These are phyloP conservation scores for Coleophora flavipennella DNA, from an alignment of 2,888 invertebrate species.

Conservation along the genomic window DNA sequence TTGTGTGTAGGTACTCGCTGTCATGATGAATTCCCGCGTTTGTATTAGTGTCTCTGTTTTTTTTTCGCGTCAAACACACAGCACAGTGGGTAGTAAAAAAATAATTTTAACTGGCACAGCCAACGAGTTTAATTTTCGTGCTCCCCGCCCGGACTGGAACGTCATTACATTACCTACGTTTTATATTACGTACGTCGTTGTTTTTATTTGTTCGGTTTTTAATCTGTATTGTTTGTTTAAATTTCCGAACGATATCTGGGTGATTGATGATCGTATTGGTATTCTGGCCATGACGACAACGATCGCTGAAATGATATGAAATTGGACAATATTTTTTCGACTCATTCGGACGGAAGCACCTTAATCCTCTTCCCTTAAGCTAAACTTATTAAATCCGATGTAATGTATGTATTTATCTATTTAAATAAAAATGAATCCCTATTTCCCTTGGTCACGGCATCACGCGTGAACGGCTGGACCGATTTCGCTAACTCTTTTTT, in stretches of 20 bases:
- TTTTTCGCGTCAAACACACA: constrained; percentile 46
- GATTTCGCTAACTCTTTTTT: too few relatives aligned
- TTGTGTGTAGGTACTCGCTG: constrained; percentile 51
- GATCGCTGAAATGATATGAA: too few relatives aligned
- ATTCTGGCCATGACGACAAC: background rate
- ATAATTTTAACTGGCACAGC: constrained; percentile 71
- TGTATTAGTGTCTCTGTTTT: constrained; percentile 62
- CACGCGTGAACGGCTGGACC: too few relatives aligned
- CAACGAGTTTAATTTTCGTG: constrained; percentile 69
- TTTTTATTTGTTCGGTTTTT: constrained; percentile 52
- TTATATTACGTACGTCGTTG: constrained; percentile 63
- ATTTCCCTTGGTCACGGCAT: too few relatives aligned
- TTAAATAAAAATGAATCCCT: too few relatives aligned
- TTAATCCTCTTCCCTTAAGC: too few relatives aligned
- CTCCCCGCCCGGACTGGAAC: constrained; percentile 64
- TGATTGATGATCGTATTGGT: constrained; percentile 6
- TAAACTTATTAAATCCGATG: too few relatives aligned
- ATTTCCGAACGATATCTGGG: constrained; percentile 28
- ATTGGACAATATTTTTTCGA: too few relatives aligned
- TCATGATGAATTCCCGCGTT: constrained; percentile 64
- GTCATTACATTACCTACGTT: constrained; percentile 71
- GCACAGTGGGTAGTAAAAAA: constrained; percentile 58
- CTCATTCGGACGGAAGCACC: too few relatives aligned
- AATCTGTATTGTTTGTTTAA: constrained; percentile 56
- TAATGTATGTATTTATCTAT: too few relatives aligned